Conservation (phyloP, 2,113 vertebrate species). For the Chloropsis cyanopogon region DNA sequence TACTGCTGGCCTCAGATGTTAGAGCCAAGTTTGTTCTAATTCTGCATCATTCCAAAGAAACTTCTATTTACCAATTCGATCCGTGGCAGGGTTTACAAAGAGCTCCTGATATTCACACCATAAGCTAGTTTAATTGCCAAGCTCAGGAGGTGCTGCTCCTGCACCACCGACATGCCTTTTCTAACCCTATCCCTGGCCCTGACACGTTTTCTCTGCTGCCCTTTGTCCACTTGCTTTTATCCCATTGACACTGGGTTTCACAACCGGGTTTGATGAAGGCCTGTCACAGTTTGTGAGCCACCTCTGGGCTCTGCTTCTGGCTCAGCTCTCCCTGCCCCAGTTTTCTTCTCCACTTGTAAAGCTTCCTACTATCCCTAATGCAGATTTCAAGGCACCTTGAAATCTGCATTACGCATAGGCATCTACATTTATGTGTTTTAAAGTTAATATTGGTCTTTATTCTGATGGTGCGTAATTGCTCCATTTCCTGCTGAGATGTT, state of each 20-base stretch:
- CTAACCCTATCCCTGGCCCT: not conserved
- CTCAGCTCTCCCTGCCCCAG: not conserved
- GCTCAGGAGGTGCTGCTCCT: not conserved
- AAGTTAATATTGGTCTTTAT: not conserved
- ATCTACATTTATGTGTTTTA: not conserved
- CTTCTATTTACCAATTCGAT: not conserved
- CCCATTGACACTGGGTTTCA: not conserved
- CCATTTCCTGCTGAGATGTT: not conserved
- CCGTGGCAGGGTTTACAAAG: not conserved
- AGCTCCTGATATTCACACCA: not conserved
- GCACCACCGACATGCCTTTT: fast-evolving
- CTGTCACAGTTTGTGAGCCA: fast-evolving
- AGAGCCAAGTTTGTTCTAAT: not conserved
- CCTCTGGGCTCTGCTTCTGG: not conserved
- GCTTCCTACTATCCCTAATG: not conserved
- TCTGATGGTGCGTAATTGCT: not conserved
- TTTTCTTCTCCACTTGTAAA: not conserved
- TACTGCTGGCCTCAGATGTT: not conserved
- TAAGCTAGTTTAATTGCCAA: not conserved
- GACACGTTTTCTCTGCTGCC: not conserved
- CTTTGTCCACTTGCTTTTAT: not conserved
- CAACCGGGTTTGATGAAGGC: fast-evolving
- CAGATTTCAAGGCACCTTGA: not conserved
- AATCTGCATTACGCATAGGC: not conserved
- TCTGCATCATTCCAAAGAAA: not conserved